These are phyloP conservation scores for Zapornia atra DNA, from an alignment of 2,113 vertebrate genomes.

Conservation along the genomic window DNA sequence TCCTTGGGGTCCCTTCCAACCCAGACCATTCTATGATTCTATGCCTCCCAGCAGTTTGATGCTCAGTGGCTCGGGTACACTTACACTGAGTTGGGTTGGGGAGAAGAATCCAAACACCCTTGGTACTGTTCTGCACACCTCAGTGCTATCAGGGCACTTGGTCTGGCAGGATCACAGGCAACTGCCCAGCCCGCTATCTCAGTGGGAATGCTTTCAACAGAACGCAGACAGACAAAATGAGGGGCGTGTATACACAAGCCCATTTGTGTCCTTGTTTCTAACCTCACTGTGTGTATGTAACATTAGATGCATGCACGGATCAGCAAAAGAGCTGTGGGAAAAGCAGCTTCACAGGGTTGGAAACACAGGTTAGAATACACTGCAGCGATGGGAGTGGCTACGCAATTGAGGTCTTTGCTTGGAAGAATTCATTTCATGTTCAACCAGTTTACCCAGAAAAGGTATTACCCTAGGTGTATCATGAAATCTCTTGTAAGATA, in stretches of 20 bases:
- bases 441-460: constrained; percentile 68
- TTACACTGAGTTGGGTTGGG: fast-evolving
- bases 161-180: not conserved
- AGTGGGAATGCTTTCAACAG: not conserved
- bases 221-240: not conserved
- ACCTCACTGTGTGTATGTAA: not conserved
- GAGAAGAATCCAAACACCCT: not conserved
- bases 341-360: constrained; percentile 28
- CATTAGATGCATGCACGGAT: constrained; percentile 28
- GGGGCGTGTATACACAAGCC: not conserved
- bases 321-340: constrained; percentile 63
- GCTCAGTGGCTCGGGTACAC: not conserved
- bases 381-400: not conserved
- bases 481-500: constrained; percentile 43
- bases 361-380: constrained; percentile 16
- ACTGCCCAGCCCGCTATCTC: not conserved
- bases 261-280: not conserved
- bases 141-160: not conserved
- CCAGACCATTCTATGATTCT: too few species aligned
- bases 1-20: too few species aligned
- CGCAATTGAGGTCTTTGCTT: constrained; percentile 4
- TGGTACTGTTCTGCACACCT: fast-evolving
- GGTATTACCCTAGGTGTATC: constrained; percentile 4
- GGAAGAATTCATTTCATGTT: constrained; percentile 47
- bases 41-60: not conserved